phyloP scores from a whole-genome alignment of 2,113 vertebrate species.

The Monopterus albus region DNA sequence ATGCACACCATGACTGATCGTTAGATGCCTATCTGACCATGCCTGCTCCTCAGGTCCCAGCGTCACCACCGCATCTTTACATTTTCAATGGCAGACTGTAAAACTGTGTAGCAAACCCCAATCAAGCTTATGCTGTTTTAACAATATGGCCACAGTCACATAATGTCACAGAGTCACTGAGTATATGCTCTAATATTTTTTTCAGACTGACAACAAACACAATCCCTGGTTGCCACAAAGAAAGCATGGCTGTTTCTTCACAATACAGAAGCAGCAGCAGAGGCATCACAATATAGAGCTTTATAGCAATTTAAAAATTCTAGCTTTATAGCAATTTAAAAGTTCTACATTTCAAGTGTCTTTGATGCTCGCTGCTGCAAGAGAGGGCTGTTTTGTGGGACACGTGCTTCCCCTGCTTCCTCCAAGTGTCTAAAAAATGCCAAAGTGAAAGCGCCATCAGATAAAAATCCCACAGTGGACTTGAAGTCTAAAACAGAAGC shows the following conservation, averaged over 20 bases:
- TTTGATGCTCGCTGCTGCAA: neutral
- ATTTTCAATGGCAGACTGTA: constrained; percentile 4
- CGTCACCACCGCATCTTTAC: constrained; percentile 20
- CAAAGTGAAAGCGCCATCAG: constrained; percentile 7
- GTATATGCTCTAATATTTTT: neutral
- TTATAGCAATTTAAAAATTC: neutral
- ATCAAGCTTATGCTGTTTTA: constrained; percentile 15
- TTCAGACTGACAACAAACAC: neutral
- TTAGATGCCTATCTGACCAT: constrained; percentile 31
- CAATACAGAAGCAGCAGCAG: neutral
- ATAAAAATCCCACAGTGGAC: constrained; percentile 15
- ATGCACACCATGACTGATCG: constrained; percentile 21
- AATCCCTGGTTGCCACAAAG: constrained; percentile 3
- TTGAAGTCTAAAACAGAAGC: constrained; percentile 45
- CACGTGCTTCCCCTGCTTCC: neutral
- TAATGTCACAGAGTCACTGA: neutral
- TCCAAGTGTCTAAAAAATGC: neutral
- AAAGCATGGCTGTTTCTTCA: neutral
- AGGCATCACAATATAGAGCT: neutral
- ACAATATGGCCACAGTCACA: neutral
- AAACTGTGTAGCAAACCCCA: constrained; percentile 15
- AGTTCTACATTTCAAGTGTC: neutral
- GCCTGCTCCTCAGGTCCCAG: neutral
- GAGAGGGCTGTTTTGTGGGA: neutral
- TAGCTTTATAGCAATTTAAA: neutral